Percentiles rank a stretch among this genome's conserved stretches.
phyloP scores from a whole-genome alignment of 2,113 vertebrate species.

The Thunnus maccoyii region DNA sequence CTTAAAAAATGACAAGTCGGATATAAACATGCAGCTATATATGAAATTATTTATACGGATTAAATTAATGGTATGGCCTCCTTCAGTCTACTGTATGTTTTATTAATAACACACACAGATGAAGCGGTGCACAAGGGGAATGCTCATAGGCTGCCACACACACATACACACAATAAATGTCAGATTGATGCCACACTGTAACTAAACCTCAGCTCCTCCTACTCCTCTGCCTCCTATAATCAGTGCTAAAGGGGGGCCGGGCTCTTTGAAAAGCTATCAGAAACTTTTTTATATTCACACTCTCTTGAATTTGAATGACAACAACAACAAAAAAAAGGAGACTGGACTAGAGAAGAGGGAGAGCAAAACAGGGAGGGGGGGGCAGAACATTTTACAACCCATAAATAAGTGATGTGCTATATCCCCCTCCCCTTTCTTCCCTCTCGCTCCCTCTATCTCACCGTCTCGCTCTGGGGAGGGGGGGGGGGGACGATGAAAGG shows the following conservation, averaged over 20 bases:
- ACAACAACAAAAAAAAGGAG: background rate
- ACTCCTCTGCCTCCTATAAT: constrained; percentile 22
- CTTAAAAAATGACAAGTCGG: background rate
- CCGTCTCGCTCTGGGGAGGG: constrained; percentile 32
- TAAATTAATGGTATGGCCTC: constrained; percentile 60
- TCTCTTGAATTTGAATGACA: constrained; percentile 17
- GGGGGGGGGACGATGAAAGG: constrained; percentile 58
- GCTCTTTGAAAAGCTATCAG: constrained; percentile 10
- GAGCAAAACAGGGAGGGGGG: constrained; percentile 18
- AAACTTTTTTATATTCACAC: constrained; percentile 8
- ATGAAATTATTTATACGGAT: constrained; percentile 59
- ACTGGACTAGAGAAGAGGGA: background rate
- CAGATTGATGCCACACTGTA: constrained; percentile 61
- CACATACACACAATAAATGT: constrained; percentile 52
- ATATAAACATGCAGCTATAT: constrained; percentile 26
- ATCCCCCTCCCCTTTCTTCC: constrained; percentile 11
- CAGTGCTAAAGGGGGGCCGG: constrained; percentile 5
- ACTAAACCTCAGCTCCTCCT: constrained; percentile 61
- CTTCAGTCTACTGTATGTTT: constrained; percentile 70
- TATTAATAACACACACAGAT: constrained; percentile 73
- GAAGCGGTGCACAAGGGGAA: constrained; percentile 65
- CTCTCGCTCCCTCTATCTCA: constrained; percentile 29
- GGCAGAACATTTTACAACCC: constrained; percentile 50
- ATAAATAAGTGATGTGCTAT: constrained; percentile 72
- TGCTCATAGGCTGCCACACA: constrained; percentile 60